A percentile compares a stretch with the other conserved stretches of the same genome.
Evolutionary conservation across 2,888 invertebrate species (phyloP).

Genomic region (Ligdia adustata): DNA sequence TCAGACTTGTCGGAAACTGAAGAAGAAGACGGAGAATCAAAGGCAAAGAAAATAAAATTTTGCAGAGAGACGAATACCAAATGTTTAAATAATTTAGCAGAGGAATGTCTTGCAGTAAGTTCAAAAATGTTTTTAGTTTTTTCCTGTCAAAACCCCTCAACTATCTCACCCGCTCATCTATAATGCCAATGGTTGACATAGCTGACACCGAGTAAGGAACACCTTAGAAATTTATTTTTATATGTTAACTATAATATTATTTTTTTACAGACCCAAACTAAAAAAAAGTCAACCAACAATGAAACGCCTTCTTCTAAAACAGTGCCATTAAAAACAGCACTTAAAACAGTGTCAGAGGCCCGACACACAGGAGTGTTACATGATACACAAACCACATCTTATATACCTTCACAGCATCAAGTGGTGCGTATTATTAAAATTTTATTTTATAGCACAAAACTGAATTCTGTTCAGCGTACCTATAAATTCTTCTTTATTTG

Average conservation of each 20-base stretch:
- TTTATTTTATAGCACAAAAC: not conserved
- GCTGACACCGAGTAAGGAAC: too few relatives aligned
- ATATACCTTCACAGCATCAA: too few relatives aligned
- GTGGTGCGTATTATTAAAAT: slow-evolving; percentile 19
- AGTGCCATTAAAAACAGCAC: too few relatives aligned
- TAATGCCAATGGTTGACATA: too few relatives aligned
- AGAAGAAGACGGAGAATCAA: slow-evolving; percentile 2
- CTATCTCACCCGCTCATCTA: not conserved
- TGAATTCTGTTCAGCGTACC: not conserved
- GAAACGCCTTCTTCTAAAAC: too few relatives aligned
- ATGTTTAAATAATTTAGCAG: slow-evolving; percentile 4
- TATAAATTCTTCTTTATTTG: not conserved
- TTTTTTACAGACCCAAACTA: too few relatives aligned
- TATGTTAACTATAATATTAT: too few relatives aligned
- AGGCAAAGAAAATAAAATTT: slow-evolving; percentile 5
- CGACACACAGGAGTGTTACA: too few relatives aligned
- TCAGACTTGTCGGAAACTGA: slow-evolving; percentile 10
- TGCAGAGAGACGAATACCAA: slow-evolving; percentile 3
- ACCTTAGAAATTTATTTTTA: too few relatives aligned
- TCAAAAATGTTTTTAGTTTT: slow-evolving; percentile 2
- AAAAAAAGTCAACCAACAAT: too few relatives aligned
- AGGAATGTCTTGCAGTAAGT: slow-evolving; percentile 1
- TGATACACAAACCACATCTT: too few relatives aligned
- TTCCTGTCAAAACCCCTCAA: not conserved
- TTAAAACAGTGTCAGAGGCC: too few relatives aligned